These are phyloP conservation scores for Chaenogobius annularis DNA, from an alignment of 2,113 vertebrate species.

Conservation along the genomic window DNA sequence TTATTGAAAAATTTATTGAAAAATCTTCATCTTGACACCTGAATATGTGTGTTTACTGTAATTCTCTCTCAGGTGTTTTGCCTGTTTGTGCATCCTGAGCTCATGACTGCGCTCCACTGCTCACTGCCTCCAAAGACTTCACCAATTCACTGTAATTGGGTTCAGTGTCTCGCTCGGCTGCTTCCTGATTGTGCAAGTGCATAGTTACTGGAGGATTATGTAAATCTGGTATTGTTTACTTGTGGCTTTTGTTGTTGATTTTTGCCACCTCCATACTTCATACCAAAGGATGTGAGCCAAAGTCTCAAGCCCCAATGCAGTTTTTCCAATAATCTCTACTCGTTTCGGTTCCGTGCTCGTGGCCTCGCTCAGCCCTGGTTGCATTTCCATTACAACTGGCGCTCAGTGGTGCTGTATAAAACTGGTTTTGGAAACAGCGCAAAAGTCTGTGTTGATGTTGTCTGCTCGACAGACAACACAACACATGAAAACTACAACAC, in stretches of 20 bases:
- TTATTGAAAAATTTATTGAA: not conserved
- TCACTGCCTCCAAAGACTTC: constrained; percentile 30
- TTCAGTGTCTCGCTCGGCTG: constrained; percentile 51
- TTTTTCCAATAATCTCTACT: too few relatives aligned
- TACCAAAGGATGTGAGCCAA: not conserved
- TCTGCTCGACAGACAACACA: too few relatives aligned
- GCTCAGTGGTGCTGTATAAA: too few relatives aligned
- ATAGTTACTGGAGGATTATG: constrained; percentile 46
- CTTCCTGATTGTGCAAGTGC: constrained; percentile 50
- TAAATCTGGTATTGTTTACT: constrained; percentile 39
- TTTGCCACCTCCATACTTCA: constrained; percentile 7
- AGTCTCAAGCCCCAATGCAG: too few relatives aligned
- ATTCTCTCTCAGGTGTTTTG: constrained; percentile 13
- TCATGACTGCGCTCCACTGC: not conserved
- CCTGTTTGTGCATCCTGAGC: not conserved
- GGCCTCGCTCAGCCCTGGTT: too few relatives aligned
- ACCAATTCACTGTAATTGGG: constrained; percentile 51
- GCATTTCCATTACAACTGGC: too few relatives aligned
- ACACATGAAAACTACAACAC: too few relatives aligned
- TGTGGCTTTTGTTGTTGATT: constrained; percentile 43
- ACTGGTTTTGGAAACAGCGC: too few relatives aligned
- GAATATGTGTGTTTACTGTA: not conserved
- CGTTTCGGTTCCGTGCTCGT: too few relatives aligned
- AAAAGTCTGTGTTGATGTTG: too few relatives aligned
- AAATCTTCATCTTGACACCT: not conserved